Conservation (phyloP, 2,797 vertebrate genomes). For the Gymnoscopelus microlampas region DNA sequence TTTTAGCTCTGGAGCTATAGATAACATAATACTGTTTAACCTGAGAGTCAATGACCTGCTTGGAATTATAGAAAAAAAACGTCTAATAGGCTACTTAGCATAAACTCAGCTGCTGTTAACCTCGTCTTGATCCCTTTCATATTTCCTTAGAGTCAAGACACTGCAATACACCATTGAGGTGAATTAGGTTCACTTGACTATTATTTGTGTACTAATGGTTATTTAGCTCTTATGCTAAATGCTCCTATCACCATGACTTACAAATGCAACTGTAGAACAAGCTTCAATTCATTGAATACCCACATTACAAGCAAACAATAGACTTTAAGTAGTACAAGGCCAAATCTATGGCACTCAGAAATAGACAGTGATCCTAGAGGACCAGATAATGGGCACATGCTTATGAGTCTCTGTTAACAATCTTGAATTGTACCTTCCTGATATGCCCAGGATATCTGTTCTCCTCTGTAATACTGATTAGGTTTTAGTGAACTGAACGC, state of each 20-base stretch:
- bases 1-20: conserved; percentile 75
- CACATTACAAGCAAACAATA: too few relatives aligned
- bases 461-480: conserved; percentile 69
- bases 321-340: too few relatives aligned
- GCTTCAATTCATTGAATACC: too few relatives aligned
- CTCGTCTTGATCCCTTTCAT: conserved; percentile 1
- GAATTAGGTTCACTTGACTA: too few relatives aligned
- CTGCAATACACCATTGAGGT: too few relatives aligned
- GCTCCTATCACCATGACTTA: too few relatives aligned
- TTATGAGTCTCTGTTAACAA: conserved; percentile 4
- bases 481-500: conserved; percentile 78
- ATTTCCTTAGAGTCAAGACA: neutral
- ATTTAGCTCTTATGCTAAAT: too few relatives aligned
- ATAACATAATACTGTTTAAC: conserved; percentile 84
- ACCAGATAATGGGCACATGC: too few relatives aligned
- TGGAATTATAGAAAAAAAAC: conserved; percentile 68
- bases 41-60: conserved; percentile 62
- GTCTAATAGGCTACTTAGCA: conserved; percentile 53
- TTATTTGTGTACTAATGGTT: too few relatives aligned
- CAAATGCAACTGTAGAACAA: too few relatives aligned
- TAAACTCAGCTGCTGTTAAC: conserved; percentile 25
- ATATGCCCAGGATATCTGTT: conserved; percentile 32
- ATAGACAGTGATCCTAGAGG: too few relatives aligned
- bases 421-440: neutral
- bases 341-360: too few relatives aligned